Percentiles rank a stretch among this genome's conserved stretches.
These are phyloP conservation scores for Festucalex cinctus DNA, from an alignment of 2,113 vertebrate genomes.

Conservation along the genomic window DNA sequence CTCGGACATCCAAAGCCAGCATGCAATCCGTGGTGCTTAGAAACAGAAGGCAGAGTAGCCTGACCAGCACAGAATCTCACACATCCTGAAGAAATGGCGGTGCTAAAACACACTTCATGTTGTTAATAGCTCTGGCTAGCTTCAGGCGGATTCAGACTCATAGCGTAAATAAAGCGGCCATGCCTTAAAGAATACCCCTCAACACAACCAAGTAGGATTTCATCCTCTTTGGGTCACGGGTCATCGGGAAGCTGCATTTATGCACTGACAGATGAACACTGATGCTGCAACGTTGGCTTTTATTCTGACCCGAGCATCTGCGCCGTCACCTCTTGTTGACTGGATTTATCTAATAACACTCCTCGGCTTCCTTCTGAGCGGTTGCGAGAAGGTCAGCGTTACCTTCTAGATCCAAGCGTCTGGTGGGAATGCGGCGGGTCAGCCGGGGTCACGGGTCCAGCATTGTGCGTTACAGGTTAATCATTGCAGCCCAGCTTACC, in stretches of 20 bases:
- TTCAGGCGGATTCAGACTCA: slow-evolving; percentile 19
- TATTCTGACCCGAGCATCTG: slow-evolving; percentile 10
- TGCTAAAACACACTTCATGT: slow-evolving; percentile 31
- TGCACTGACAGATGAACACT: slow-evolving; percentile 10
- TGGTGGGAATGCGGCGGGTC: background rate
- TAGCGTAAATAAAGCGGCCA: background rate
- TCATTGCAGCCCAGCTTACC: background rate
- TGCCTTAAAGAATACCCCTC: background rate
- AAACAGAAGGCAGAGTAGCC: slow-evolving; percentile 8
- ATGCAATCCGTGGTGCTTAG: slow-evolving; percentile 11
- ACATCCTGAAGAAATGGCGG: slow-evolving; percentile 26
- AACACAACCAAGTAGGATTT: slow-evolving; percentile 9
- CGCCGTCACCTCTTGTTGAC: background rate
- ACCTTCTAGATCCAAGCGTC: background rate
- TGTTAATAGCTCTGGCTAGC: slow-evolving; percentile 19
- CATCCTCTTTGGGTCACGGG: slow-evolving; percentile 7
- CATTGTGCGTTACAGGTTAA: background rate
- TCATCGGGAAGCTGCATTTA: slow-evolving; percentile 10
- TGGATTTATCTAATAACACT: slow-evolving; percentile 13
- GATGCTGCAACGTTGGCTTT: slow-evolving; percentile 3
- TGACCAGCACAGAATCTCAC: slow-evolving; percentile 28
- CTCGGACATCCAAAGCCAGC: slow-evolving; percentile 24
- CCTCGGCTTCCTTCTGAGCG: background rate
- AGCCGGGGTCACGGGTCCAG: background rate
- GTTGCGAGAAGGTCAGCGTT: slow-evolving; percentile 2